Conservation (phyloP, 53 echinoderm and acorn worm species). For the Henricia sp. region DNA sequence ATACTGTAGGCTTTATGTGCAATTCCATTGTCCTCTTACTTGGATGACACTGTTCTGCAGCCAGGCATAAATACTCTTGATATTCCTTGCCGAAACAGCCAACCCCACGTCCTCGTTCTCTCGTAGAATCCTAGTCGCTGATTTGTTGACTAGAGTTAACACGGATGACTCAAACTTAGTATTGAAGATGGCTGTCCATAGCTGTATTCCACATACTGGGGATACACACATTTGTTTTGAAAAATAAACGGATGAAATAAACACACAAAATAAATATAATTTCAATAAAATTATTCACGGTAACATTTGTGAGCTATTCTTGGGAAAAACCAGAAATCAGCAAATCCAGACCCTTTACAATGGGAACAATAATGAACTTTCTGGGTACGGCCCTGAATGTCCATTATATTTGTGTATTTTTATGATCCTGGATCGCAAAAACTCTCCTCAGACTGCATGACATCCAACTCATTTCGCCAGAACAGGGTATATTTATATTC, state of each 20-base stretch:
- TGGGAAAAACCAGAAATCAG: background rate
- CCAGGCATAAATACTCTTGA: constrained; percentile 32
- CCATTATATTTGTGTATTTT: too few species aligned
- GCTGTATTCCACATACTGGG: constrained; percentile 41
- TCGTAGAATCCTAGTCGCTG: background rate
- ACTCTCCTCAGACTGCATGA: too few species aligned
- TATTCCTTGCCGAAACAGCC: background rate
- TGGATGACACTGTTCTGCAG: constrained; percentile 36
- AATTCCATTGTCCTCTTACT: background rate
- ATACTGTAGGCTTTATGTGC: background rate
- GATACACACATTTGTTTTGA: too few species aligned
- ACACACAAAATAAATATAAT: too few species aligned
- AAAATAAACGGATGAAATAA: background rate
- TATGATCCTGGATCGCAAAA: too few species aligned
- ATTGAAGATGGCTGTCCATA: constrained; percentile 38
- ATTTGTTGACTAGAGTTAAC: background rate
- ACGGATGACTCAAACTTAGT: constrained; percentile 44
- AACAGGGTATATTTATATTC: too few species aligned
- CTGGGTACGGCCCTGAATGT: too few species aligned
- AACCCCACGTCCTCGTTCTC: constrained; percentile 27
- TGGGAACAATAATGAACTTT: too few species aligned
- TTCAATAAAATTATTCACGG: too few species aligned
- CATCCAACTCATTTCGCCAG: too few species aligned
- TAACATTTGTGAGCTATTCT: too few species aligned
- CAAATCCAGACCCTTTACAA: too few species aligned